Evolutionary conservation across 2,888 invertebrate genomes (phyloP).

Genomic region (Ochlodes sylvanus): DNA sequence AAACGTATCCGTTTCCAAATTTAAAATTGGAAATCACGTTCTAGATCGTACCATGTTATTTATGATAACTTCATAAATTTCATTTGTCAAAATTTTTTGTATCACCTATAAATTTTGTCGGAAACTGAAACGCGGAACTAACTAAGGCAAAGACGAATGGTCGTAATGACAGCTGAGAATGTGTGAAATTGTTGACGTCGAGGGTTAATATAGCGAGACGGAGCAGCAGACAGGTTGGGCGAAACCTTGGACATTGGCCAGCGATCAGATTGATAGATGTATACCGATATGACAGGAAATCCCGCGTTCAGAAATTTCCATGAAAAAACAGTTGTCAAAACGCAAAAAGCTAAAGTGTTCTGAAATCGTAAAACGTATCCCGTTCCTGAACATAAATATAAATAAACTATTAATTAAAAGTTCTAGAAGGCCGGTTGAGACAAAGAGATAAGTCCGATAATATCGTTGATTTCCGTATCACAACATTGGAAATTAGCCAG

Average conservation of each 20-base stretch:
- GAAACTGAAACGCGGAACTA: conserved; percentile 23
- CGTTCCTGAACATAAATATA: not conserved
- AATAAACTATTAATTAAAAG: conserved; percentile 10
- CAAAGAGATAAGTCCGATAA: conserved; percentile 8
- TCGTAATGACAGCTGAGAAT: conserved; percentile 25
- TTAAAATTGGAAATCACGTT: conserved; percentile 14
- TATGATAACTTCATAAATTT: conserved; percentile 7
- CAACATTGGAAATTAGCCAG: conserved; percentile 26
- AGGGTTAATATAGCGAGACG: conserved; percentile 21
- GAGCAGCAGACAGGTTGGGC: conserved; percentile 12
- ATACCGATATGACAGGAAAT: conserved; percentile 22
- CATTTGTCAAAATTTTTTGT: conserved; percentile 7
- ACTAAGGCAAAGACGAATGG: conserved; percentile 32
- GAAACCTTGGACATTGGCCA: conserved; percentile 29
- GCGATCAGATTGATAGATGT: conserved; percentile 23
- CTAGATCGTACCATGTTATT: not conserved
- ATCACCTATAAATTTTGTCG: conserved; percentile 19
- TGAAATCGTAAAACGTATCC: not conserved
- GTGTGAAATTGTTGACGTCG: conserved; percentile 19
- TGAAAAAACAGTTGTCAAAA: conserved; percentile 16
- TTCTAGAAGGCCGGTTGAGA: not conserved
- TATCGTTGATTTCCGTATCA: not conserved
- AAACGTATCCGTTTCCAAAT: conserved; percentile 9
- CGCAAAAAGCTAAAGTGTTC: conserved; percentile 2
- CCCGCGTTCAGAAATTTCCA: conserved; percentile 16